Conservation (phyloP, 2,113 vertebrate genomes). For the Burhinus bistriatus region DNA sequence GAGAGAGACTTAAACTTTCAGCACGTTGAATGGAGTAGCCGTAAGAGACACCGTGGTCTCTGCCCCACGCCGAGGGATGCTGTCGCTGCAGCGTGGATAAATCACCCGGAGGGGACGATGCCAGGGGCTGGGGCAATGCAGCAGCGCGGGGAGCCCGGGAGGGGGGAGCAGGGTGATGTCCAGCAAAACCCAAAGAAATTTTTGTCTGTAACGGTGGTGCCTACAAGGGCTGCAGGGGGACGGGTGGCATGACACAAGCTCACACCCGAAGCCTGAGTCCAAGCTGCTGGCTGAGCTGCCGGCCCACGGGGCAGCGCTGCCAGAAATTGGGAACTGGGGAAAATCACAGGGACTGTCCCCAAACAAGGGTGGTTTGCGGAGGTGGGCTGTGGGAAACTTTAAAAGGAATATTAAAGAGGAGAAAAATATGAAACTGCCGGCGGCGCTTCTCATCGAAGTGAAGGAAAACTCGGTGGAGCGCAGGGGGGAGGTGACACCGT, state of each 20-base stretch:
- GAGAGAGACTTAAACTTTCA: background rate
- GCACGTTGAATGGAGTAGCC: rapidly evolving
- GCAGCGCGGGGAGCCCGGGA: background rate
- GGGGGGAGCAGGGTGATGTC: background rate
- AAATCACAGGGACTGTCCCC: rapidly evolving
- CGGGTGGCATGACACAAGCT: rapidly evolving
- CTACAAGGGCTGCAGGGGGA: background rate
- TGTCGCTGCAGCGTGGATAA: background rate
- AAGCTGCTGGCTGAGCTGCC: background rate
- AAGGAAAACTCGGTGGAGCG: background rate
- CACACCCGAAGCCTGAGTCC: background rate
- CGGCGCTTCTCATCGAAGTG: rapidly evolving
- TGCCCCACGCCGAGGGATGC: background rate
- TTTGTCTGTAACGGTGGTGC: too few species aligned
- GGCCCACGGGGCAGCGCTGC: background rate
- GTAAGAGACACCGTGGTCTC: rapidly evolving
- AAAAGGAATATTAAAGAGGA: background rate
- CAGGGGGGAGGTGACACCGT: background rate
- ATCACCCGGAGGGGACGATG: background rate
- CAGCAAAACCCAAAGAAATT: background rate
- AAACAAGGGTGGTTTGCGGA: background rate
- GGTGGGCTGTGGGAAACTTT: background rate
- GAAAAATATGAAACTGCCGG: background rate
- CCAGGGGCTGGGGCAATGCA: background rate
- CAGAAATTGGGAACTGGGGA: background rate